Evolutionary conservation across 2,113 vertebrate genomes (phyloP), one percentile per base, ranked within the genome.

Genomic region (Cranoglanis bouderius): DNA sequence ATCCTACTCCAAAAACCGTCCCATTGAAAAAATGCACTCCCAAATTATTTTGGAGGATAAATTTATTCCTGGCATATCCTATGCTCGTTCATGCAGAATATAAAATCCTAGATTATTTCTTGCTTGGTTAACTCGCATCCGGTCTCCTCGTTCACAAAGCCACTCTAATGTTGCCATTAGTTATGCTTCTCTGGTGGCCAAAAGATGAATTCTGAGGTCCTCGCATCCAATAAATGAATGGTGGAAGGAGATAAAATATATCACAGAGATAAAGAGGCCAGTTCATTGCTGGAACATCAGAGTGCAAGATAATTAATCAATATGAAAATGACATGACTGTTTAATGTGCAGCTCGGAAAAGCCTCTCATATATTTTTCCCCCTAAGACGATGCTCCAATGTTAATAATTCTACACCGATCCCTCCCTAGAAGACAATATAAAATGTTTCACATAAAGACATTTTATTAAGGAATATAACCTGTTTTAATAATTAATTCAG

Each of bases 51-150:
- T 94, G 91, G 90, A 83, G 92, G 93, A 94, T 94, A 95, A 94
- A 96, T 94, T 95, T 95, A 95, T 95, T 95, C 94, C 91, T 92
- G 93, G 94, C 93, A 95, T 96, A 96, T 96, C 95, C 94, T 94
- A 93, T 92, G 94, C 90, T 92, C 94, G 93, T 94, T 96, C 95
- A 96, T 94, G 96, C 96, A 94, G 94, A 92, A 95, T 96, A 95
- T 96, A 95, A 96, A 96, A 96, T 95, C 95, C 95, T 93, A 96
- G 96, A 96, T 96, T 96, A 96, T 96, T 96, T 96, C 95, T 93
- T 96, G 95, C 95, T 95, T 96, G 96, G 95, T 95, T 96, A 96
- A 95, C 93, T 93, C 89, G 93, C 95, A 95, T 96, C 95, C 95
- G 95, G 94, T 93, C 82, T 88, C 94, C 93, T 92, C 94, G 92